Evolutionary conservation across 2,888 invertebrate genomes (phyloP).

Genomic region (Thysanoteuthis rhombus): DNA sequence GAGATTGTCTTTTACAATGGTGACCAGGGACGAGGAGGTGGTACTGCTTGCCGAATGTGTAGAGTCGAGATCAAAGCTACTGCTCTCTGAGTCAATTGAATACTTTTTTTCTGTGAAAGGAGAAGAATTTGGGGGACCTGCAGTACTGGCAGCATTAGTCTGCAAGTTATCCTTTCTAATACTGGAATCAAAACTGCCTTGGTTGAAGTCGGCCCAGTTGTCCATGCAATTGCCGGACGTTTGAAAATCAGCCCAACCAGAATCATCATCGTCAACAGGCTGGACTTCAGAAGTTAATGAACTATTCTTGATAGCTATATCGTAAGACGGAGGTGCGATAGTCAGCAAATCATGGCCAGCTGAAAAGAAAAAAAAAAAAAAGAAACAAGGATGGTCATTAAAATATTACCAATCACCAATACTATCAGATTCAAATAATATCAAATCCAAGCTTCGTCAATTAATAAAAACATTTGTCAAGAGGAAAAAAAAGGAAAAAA

Average conservation of each 20-base stretch:
- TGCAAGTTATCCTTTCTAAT: background rate
- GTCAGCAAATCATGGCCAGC: background rate
- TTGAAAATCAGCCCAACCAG: constrained; percentile 36
- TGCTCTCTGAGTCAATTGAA: background rate
- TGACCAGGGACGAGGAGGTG: constrained; percentile 37
- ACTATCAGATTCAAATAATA: background rate
- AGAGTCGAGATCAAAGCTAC: constrained; percentile 15
- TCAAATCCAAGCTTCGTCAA: background rate
- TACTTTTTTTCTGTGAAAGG: background rate
- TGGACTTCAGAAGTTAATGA: background rate
- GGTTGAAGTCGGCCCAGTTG: background rate
- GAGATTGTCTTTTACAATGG: constrained; percentile 52
- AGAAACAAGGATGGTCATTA: background rate
- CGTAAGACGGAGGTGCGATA: background rate
- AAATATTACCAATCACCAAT: background rate
- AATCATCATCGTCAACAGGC: constrained; percentile 29
- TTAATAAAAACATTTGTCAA: background rate
- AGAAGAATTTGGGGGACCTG: background rate
- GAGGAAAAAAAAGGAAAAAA: background rate
- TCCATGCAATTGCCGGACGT: background rate
- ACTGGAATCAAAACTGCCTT: background rate
- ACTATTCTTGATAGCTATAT: constrained; percentile 19
- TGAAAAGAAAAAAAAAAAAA: background rate
- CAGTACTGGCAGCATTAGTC: background rate
- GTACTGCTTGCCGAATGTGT: background rate